Conservation (phyloP, 2,888 invertebrate species). For the Cantharis lateralis region DNA sequence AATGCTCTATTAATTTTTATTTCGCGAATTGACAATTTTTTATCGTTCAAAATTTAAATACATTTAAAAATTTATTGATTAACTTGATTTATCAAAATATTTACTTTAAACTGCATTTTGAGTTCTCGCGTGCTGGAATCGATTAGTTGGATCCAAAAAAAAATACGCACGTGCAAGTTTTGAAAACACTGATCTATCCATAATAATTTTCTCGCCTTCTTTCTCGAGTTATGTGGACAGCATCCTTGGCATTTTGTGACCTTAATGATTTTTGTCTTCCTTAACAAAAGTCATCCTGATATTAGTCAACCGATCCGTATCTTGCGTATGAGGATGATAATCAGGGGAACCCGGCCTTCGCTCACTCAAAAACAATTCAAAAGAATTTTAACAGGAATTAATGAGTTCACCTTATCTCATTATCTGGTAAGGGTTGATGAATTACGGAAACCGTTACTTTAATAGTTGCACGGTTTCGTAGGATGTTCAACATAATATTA, state of each 20-base stretch:
- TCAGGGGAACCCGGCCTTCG: background rate
- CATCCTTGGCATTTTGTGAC: background rate
- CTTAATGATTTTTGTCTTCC: background rate
- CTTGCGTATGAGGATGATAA: background rate
- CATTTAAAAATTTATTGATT: too few relatives aligned
- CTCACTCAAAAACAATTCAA: background rate
- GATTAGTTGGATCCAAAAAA: too few relatives aligned
- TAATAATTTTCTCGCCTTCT: background rate
- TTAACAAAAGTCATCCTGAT: background rate
- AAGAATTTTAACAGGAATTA: background rate
- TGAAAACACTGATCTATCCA: background rate
- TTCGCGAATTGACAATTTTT: background rate
- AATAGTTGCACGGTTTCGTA: background rate
- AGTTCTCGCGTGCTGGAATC: too few relatives aligned
- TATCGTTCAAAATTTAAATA: too few relatives aligned
- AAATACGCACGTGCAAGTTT: background rate
- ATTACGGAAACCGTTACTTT: background rate
- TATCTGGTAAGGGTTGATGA: background rate
- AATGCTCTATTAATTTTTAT: background rate
- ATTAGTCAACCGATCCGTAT: background rate
- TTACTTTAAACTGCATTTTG: too few relatives aligned
- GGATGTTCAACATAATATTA: background rate
- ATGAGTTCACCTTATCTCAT: background rate
- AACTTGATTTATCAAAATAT: too few relatives aligned
- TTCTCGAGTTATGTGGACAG: background rate